Conservation (phyloP, 2,797 vertebrate species). For the Spinibarbus caldwelli region DNA sequence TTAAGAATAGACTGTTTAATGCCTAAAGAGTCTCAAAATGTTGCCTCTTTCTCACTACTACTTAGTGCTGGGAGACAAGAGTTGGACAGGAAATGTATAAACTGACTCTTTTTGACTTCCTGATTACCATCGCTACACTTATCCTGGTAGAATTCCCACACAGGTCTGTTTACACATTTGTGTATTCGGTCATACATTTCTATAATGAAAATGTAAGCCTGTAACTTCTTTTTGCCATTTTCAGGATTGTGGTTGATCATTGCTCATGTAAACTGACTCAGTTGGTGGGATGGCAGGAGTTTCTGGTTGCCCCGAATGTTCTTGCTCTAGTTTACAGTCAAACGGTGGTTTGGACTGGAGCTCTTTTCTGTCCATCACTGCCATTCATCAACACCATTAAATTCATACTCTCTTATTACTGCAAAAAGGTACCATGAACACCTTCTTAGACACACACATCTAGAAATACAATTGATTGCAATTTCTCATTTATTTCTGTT, state of each 20-base stretch:
- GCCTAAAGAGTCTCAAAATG: neutral
- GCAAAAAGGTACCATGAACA: conserved; percentile 81
- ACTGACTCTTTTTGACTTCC: conserved; percentile 86
- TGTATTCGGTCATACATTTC: neutral
- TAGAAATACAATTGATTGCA: neutral
- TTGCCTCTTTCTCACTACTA: neutral
- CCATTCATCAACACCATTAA: conserved; percentile 86
- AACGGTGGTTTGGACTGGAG: conserved; percentile 88
- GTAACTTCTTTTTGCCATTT: neutral
- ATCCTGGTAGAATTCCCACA: conserved; percentile 86
- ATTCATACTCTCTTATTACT: conserved; percentile 86
- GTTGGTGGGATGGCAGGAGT: conserved; percentile 83
- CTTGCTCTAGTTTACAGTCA: conserved; percentile 87
- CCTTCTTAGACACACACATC: neutral
- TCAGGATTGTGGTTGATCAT: conserved; percentile 83
- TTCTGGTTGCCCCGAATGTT: conserved; percentile 83
- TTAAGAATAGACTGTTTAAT: neutral
- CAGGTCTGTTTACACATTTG: conserved; percentile 75
- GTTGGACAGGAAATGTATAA: conserved; percentile 95
- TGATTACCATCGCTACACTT: conserved; percentile 76
- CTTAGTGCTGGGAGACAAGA: conserved; percentile 91
- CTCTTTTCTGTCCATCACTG: conserved; percentile 88
- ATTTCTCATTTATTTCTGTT: neutral
- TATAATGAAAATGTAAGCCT: neutral
- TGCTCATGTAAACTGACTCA: conserved; percentile 76